Evolutionary conservation across 2,113 vertebrate species (phyloP).

Genomic region (Phaethon lepturus): DNA sequence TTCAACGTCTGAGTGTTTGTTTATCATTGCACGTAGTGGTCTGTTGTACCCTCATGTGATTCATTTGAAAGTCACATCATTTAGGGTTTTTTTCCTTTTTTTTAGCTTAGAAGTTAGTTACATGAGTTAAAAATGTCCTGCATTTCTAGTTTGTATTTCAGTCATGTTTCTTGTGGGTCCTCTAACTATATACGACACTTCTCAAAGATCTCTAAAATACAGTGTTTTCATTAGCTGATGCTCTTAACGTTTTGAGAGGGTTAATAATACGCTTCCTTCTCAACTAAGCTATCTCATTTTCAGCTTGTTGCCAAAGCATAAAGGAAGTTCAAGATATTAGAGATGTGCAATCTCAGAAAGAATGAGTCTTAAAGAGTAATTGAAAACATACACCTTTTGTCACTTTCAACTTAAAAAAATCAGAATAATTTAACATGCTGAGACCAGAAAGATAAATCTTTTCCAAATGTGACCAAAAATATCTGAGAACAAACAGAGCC

Average conservation of each 20-base stretch:
- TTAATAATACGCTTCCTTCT: not conserved
- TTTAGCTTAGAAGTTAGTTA: not conserved
- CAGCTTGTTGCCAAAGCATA: not conserved
- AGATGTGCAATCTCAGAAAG: not conserved
- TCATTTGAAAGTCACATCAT: not conserved
- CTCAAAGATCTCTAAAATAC: not conserved
- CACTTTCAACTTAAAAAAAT: slow-evolving; percentile 54
- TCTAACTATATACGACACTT: not conserved
- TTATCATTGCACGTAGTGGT: not conserved
- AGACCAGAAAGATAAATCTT: not conserved
- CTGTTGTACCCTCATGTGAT: not conserved
- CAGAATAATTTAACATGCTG: slow-evolving; percentile 27
- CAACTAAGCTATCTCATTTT: not conserved
- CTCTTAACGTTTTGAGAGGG: not conserved
- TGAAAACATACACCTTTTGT: slow-evolving; percentile 25
- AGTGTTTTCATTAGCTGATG: not conserved
- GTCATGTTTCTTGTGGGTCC: not conserved
- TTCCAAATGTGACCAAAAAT: slow-evolving; percentile 50
- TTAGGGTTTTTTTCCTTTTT: not conserved
- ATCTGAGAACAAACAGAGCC: slow-evolving; percentile 21
- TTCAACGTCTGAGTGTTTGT: not conserved
- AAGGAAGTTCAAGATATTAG: not conserved
- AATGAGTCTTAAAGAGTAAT: slow-evolving; percentile 4
- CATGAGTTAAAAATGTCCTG: not conserved
- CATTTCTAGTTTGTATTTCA: not conserved